These are phyloP conservation scores for Oncorhynchus tshawytscha DNA, from an alignment of 2,113 vertebrate species.

Conservation along the genomic window DNA sequence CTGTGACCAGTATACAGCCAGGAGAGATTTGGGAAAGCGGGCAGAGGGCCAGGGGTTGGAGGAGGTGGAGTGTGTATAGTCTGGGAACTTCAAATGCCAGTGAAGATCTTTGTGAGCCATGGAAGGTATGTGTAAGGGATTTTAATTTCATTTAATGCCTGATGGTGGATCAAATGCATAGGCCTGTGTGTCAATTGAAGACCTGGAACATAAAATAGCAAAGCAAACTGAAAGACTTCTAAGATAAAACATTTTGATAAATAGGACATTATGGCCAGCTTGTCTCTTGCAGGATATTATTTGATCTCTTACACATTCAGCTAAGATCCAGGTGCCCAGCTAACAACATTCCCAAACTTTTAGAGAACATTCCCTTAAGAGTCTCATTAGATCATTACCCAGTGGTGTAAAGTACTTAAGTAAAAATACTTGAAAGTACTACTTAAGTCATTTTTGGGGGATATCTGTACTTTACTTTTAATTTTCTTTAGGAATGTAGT, in stretches of 20 bases:
- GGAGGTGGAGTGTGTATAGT: slow-evolving; percentile 56
- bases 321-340: slow-evolving; percentile 26
- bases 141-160: no score
- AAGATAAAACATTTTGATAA: background rate
- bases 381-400: no score
- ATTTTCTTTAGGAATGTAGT: no score
- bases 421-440: no score
- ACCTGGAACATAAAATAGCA: background rate
- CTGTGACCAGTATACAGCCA: background rate
- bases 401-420: no score
- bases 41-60: slow-evolving; percentile 16
- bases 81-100: slow-evolving; percentile 34
- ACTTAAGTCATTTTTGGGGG: no score
- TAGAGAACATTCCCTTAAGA: no score
- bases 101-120: background rate
- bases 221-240: background rate
- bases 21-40: background rate
- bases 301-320: slow-evolving; percentile 24
- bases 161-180: no score
- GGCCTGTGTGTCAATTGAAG: no score
- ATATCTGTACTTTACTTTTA: no score
- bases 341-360: no score
- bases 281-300: slow-evolving; percentile 23
- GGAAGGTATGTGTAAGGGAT: background rate
- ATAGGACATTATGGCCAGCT: background rate